Evolutionary conservation across 2,113 vertebrate species (phyloP).

Genomic region (Catharus bicknelli): DNA sequence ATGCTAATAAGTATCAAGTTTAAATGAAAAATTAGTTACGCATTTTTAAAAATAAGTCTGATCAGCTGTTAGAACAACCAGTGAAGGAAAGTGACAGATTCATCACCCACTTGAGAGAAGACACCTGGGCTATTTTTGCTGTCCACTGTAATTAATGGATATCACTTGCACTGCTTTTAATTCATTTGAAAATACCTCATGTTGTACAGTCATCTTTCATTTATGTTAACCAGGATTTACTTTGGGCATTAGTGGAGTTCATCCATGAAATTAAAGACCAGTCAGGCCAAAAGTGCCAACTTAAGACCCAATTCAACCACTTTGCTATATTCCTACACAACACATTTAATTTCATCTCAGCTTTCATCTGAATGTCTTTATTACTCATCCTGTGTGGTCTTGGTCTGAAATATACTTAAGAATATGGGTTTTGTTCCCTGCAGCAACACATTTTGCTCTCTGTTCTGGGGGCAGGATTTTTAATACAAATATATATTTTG

Average conservation of each 20-base stretch:
- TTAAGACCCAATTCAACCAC: neutral
- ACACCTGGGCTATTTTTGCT: conserved; percentile 9
- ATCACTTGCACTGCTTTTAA: neutral
- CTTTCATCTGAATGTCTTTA: neutral
- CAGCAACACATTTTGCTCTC: neutral
- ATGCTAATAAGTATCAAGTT: neutral
- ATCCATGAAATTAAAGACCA: neutral
- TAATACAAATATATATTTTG: neutral
- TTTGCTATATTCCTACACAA: neutral
- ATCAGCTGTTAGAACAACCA: neutral
- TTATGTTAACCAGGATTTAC: neutral
- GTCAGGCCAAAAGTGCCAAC: neutral
- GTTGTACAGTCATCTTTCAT: neutral
- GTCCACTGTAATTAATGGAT: conserved; percentile 1
- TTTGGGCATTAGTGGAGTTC: neutral
- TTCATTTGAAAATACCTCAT: neutral
- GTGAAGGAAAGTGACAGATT: neutral
- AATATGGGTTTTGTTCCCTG: neutral
- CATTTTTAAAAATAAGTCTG: neutral
- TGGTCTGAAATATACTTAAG: neutral
- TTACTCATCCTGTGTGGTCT: neutral
- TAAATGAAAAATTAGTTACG: neutral
- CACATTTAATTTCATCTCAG: neutral
- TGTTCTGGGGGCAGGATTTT: neutral
- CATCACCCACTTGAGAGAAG: neutral